A percentile compares a stretch with the other conserved stretches of the same genome.
These are phyloP conservation scores for Lepidocyrtinus sp. DNA, from an alignment of 2,888 invertebrate genomes.

Conservation along the genomic window DNA sequence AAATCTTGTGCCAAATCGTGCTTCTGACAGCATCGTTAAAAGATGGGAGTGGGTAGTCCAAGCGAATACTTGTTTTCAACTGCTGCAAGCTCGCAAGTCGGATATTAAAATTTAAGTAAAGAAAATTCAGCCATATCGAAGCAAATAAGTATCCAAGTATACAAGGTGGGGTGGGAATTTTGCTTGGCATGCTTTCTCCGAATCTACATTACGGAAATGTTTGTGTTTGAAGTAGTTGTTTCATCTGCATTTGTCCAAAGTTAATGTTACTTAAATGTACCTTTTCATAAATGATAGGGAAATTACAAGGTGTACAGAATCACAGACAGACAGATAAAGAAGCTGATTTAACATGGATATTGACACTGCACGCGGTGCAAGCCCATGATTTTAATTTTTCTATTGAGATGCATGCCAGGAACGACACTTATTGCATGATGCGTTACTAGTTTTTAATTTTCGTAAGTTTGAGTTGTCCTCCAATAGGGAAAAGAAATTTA, in stretches of 20 bases:
- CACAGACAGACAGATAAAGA: no score
- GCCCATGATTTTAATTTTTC: constrained; percentile 32
- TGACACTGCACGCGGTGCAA: no score
- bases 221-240: not conserved
- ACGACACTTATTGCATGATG: constrained; percentile 29
- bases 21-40: not conserved
- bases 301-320: constrained; percentile 38
- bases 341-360: no score
- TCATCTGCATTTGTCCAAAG: not conserved
- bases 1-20: not conserved
- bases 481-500: constrained; percentile 25
- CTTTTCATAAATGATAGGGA: constrained; percentile 24
- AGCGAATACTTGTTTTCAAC: no score
- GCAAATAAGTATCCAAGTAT: no score
- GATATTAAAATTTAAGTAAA: no score
- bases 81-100: no score
- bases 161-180: no score
- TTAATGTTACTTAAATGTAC: not conserved
- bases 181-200: no score
- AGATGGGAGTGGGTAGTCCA: no score
- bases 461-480: constrained; percentile 25
- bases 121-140: no score
- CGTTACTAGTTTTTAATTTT: constrained; percentile 43
- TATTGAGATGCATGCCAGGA: constrained; percentile 24
- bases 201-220: not conserved